Base-by-base conservation (phyloP, 2,888 invertebrate genomes). In the Eugnorisma glareosa region DNA sequence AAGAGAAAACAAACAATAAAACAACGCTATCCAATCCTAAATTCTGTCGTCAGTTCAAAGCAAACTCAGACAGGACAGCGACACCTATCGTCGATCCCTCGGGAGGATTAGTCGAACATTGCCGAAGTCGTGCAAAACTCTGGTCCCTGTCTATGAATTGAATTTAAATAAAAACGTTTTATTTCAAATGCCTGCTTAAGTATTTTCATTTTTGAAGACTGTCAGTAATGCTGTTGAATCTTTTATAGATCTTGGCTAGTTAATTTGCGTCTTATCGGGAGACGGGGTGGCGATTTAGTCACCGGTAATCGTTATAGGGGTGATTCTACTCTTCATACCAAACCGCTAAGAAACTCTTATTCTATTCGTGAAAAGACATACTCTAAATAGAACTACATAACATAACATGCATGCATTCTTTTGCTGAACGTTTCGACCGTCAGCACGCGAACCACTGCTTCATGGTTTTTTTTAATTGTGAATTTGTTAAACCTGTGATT, bases 1-100 rank as follows among this genome's bases (percentile, higher is more conserved):
- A n/a, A 67, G 82, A 82, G 61, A 75, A 31, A 75, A 85, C 82
- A 85, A 85, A 83, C 67, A 81, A 75, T 74, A 83, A 67, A 83
- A 86, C 83, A 77, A 63, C 13, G 45, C 24, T 28, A 69, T 83
- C 15, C 70, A 67, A 75, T 77, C 54, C 59, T 63, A n/a, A 73
- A 82, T 51, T 67, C 72, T 83, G 61, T 77, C 31, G n/a, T 51
- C 54, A 37, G 75, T 73, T 83, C 69, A 83, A 77, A 68, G 35
- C 21, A 37, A 83, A 73, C 75, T 81, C 75, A 76, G 81, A 83
- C 72, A 79, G 40, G 51, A 75, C 63, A 51, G 54, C 54, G 76
- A 86, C 77, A 77, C 75, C 88, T 81, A 75, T 72, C 71, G n/a
- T 59, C 61, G 51, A n/a, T 75, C 77, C 75, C 88, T 64, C 31